phyloP scores from a whole-genome alignment of 1,140 invertebrate species.

The Drosophila lacteicornis region DNA sequence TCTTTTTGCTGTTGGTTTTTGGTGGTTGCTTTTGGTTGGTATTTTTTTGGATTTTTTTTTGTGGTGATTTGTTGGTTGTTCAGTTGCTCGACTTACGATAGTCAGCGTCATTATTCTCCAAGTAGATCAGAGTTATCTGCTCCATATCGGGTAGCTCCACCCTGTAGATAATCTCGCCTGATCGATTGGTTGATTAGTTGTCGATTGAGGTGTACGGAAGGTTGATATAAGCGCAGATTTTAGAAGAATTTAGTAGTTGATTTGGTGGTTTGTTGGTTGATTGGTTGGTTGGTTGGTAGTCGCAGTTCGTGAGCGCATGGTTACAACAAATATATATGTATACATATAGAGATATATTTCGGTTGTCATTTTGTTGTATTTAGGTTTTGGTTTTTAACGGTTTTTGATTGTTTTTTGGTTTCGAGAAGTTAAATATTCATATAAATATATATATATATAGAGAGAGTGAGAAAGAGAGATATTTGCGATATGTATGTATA shows the following conservation, averaged over 20 bases:
- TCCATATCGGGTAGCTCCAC: slow-evolving; percentile 95
- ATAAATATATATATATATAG: slow-evolving; percentile 11
- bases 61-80: slow-evolving; percentile 70
- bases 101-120: slow-evolving; percentile 90
- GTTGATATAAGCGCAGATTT: slow-evolving; percentile 54
- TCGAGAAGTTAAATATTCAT: slow-evolving; percentile 38
- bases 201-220: slow-evolving; percentile 42
- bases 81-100: slow-evolving; percentile 89
- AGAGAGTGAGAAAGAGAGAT: not conserved
- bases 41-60: slow-evolving; percentile 26
- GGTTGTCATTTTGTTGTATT: slow-evolving; percentile 33
- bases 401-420: slow-evolving; percentile 32
- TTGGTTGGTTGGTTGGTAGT: slow-evolving; percentile 51
- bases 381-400: slow-evolving; percentile 4
- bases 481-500: slow-evolving; percentile 26
- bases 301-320: slow-evolving; percentile 68
- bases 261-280: slow-evolving; percentile 35
- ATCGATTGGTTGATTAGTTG: slow-evolving; percentile 63
- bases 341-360: slow-evolving; percentile 54
- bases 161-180: slow-evolving; percentile 94
- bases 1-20: slow-evolving; percentile 54
- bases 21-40: slow-evolving; percentile 53
- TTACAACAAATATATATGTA: slow-evolving; percentile 68
- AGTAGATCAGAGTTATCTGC: slow-evolving; percentile 95
- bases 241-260: slow-evolving; percentile 66